Conservation (phyloP, 2,113 vertebrate genomes). For the Pelodiscus sinensis region DNA sequence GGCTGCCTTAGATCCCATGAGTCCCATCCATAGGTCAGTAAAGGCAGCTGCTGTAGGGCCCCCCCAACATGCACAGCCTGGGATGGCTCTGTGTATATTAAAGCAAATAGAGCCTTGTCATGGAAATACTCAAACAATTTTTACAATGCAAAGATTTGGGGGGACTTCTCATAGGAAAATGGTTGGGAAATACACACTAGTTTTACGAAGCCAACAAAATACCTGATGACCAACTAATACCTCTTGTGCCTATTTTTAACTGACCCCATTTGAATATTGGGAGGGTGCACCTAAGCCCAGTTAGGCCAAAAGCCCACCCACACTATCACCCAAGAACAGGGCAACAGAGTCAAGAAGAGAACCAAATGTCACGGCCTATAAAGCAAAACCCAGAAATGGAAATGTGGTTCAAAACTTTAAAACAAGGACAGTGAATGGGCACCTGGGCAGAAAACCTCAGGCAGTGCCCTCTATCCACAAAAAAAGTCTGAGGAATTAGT, state of each 20-base stretch:
- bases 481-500: not conserved
- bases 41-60: no score
- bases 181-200: not conserved
- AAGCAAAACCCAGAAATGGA: not conserved
- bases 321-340: not conserved
- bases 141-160: not conserved
- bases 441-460: not conserved
- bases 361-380: not conserved
- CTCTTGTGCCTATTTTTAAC: not conserved
- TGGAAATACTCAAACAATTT: slow-evolving; percentile 37
- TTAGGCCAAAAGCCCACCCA: no score
- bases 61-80: no score
- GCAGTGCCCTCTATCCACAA: not conserved
- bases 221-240: not conserved
- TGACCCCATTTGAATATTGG: not conserved
- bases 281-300: no score
- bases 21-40: no score
- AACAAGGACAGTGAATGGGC: not conserved
- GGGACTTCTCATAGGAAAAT: not conserved
- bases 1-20: no score
- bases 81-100: not conserved
- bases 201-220: not conserved
- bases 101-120: slow-evolving; percentile 13
- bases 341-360: not conserved
- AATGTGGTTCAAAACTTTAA: not conserved